Evolutionary conservation across 2,113 vertebrate genomes (phyloP).

Genomic region (Leucoraja erinaceus): DNA sequence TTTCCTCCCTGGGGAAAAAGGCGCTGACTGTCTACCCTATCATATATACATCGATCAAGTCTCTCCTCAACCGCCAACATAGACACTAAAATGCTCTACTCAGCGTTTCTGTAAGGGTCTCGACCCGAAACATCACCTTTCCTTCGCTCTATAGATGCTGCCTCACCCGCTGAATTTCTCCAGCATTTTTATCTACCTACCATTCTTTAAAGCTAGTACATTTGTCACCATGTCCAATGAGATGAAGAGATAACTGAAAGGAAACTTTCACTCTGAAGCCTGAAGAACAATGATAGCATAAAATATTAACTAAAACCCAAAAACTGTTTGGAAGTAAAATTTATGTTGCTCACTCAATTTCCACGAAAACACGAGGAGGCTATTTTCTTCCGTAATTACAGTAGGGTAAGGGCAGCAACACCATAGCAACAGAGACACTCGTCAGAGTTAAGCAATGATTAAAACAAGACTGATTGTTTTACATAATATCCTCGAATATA

Average conservation of each 20-base stretch:
- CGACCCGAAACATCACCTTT: no score
- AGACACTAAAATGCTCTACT: not conserved
- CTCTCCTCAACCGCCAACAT: not conserved
- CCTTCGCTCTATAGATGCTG: no score
- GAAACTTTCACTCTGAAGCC: no score
- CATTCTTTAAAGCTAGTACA: not conserved
- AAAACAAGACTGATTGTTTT: not conserved
- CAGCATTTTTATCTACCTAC: no score
- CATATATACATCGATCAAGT: no score
- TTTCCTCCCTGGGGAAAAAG: no score
- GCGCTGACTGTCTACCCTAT: no score
- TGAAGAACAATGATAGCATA: no score
- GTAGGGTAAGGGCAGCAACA: not conserved
- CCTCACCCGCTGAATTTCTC: not conserved
- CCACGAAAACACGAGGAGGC: not conserved
- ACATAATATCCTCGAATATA: no score
- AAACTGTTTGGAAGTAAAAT: not conserved
- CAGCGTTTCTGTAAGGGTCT: not conserved
- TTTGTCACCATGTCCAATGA: not conserved
- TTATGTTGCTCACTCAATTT: not conserved
- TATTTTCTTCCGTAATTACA: not conserved
- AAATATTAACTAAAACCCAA: not conserved
- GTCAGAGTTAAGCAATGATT: not conserved
- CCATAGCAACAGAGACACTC: constrained; percentile 18
- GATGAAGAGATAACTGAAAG: not conserved